A percentile compares a stretch with the other conserved stretches of the same genome.
phyloP scores from a whole-genome alignment of 2,113 vertebrate species.

The Castor canadensis region DNA sequence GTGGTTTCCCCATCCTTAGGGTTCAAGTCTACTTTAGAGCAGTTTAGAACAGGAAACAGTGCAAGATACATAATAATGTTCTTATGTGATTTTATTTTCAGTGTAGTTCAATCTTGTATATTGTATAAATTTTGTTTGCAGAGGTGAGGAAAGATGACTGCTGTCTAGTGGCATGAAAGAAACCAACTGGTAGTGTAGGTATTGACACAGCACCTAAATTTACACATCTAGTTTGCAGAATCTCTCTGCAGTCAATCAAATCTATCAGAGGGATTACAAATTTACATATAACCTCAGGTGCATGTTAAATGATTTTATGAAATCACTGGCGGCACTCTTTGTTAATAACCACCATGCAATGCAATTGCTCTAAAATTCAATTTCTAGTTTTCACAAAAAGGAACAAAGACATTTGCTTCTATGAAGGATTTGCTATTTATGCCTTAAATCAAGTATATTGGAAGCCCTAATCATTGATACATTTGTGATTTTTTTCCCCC shows the following conservation, averaged over 20 bases:
- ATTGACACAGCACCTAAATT: background rate
- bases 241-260: background rate
- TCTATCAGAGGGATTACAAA: background rate
- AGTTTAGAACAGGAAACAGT: background rate
- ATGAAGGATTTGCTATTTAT: slow-evolving; percentile 32
- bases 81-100: background rate
- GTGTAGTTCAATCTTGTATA: background rate
- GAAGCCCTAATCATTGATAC: slow-evolving; percentile 34
- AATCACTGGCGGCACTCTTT: background rate
- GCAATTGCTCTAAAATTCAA: background rate
- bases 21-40: slow-evolving; percentile 7
- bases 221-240: background rate
- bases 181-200: background rate
- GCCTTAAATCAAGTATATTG: background rate
- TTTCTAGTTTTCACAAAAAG: background rate
- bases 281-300: slow-evolving; percentile 29
- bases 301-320: slow-evolving; percentile 24
- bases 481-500: slow-evolving; percentile 8
- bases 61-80: background rate
- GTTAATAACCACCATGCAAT: background rate
- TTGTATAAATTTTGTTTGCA: background rate
- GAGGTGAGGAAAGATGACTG: background rate
- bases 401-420: background rate
- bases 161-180: background rate
- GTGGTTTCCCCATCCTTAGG: slow-evolving; percentile 33